Base-by-base conservation (phyloP, 2,888 invertebrate genomes). In the Amorpha juglandis region DNA sequence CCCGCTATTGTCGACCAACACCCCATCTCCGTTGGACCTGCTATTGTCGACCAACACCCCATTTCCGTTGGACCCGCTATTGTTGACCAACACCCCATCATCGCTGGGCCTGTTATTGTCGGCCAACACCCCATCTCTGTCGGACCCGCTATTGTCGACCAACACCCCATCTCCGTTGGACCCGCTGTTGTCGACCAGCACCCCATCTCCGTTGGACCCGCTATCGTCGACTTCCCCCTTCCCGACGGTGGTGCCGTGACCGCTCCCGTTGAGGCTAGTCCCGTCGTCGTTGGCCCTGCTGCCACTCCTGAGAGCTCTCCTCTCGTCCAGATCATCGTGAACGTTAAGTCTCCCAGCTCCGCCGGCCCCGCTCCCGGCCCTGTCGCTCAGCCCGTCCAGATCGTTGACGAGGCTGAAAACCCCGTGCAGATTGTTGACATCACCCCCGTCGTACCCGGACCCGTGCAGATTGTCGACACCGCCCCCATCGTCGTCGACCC, bases 41-140 rank as follows among this genome's bases (percentile, higher is more conserved):
- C 76, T 79, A 69, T 83, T 65, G 71, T 64, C 9, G 66, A 65
- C 19, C 74, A 71, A 51, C 58, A 86, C n/a, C n/a, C n/a, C 75
- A 72, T 87, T 65, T 82, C 78, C 63, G 86, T 87, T 72, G 87
- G 87, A 82, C 76, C 81, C 63, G 76, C 77, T 7, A 16, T 78
- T 71, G 7, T 38, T 7, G 35, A 35, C 64, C 8, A 67, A 70
- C 27, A 75, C 76, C n/a, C n/a, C n/a, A n/a, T n/a, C 52, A 69
- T 71, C 71, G 67, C 72, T 1, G 76, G 71, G 0, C 74, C 76
- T 42, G 71, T 70, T 8, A 67, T 75, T 64, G n/a, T 74, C n/a
- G 70, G 67, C 1, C 16, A 83, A 63, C 77, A 73, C 78, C 82
- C 80, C 69, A 78, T 73, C 69, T 63, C 66, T 14, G 66, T 71